A percentile compares a stretch with the other conserved stretches of the same genome.
Conservation (phyloP, 2,113 vertebrate genomes). For the Hipposideros armiger region DNA sequence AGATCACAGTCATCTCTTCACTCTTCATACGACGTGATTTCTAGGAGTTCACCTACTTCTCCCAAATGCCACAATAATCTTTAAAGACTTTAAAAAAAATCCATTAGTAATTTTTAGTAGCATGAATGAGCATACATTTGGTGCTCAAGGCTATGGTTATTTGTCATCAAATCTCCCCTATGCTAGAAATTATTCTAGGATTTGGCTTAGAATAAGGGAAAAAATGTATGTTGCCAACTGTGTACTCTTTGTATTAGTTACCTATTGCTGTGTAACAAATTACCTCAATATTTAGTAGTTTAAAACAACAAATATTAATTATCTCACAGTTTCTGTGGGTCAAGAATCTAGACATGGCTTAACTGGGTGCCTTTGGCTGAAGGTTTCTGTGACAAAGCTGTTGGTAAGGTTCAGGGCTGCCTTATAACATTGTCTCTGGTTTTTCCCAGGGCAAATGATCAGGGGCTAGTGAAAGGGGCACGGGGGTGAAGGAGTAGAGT, state of each 20-base stretch:
- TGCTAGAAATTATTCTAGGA: slow-evolving; percentile 22
- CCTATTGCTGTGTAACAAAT: slow-evolving; percentile 10
- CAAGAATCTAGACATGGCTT: not conserved
- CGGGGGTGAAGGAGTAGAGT: too few species aligned
- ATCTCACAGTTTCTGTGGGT: slow-evolving; percentile 24
- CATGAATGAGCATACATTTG: not conserved
- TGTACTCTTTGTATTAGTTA: not conserved
- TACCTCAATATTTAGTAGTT: not conserved
- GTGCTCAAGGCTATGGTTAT: not conserved
- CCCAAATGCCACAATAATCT: not conserved
- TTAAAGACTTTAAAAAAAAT: slow-evolving; percentile 21
- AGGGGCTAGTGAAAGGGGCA: not conserved
- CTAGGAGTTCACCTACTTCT: not conserved
- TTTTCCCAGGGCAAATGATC: not conserved
- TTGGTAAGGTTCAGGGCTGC: not conserved
- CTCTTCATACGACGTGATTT: not conserved
- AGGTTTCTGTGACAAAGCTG: not conserved
- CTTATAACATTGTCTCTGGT: not conserved
- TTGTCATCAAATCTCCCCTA: not conserved
- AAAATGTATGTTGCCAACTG: not conserved
- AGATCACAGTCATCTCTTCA: not conserved
- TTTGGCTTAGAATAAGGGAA: not conserved
- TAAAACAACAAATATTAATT: not conserved
- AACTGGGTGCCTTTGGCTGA: not conserved
- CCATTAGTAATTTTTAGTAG: not conserved